Evolutionary conservation across 2,797 vertebrate genomes (phyloP), one percentile per base, ranked within the genome.

Genomic region (Crax fasciolata): DNA sequence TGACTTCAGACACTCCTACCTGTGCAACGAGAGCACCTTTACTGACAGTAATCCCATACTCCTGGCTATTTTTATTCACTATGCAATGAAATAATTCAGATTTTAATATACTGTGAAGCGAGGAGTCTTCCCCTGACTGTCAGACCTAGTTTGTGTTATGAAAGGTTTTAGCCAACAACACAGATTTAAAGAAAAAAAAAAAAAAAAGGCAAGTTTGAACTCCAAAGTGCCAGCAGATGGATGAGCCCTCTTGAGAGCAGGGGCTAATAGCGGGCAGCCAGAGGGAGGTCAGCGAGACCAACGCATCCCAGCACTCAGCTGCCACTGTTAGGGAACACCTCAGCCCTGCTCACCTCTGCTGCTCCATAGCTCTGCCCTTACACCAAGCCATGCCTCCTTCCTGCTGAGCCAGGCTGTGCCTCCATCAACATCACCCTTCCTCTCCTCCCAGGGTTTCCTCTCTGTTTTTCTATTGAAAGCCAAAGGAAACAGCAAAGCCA

Each of bases 401-500:
- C 46, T 4, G 1, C 84, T 57, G 71, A 90, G 93, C 39, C 44
- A 3, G 19, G 17, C 58, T 65, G 43, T 43, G 87, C 66, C 61
- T 84, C 73, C 59, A 9, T 62, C 39, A 74, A 76, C 35, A 71
- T 63, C 8, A 63, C 44, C 77, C n/a, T 65, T 72, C 76, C 79
- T 59, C 67, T 89, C 71, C 71, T 85, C 54, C 52, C 68, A 83
- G 75, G 30, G 25, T 61, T 92, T 89, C 93, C 68, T 85, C 81
- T 77, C 16, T 20, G 49, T 65, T 89, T 77, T 92, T 85, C 57
- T 85, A 18, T n/a, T 87, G 72, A 46, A 74, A 74, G n/a, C 23
- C 58, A 65, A 73, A 89, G 77, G 84, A 79, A 95, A 74, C 62
- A 75, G 90, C 54, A 67, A 91, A 87, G 49, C 44, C 72, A 46